phyloP scores from a whole-genome alignment of 2,113 vertebrate genomes.

The Aix galericulata region DNA sequence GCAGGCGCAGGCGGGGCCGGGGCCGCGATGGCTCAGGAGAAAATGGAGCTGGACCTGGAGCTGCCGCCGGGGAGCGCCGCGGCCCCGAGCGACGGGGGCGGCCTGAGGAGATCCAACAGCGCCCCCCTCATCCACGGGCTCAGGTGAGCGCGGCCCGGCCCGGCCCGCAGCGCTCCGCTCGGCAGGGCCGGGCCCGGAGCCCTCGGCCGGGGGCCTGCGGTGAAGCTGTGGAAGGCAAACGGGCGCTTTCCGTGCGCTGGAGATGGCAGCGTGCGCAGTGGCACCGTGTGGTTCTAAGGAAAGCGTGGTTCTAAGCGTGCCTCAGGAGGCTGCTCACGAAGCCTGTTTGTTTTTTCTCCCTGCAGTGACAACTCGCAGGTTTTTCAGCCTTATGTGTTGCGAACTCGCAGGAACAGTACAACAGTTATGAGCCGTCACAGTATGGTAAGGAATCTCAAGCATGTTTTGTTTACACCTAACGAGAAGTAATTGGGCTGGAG shows the following conservation, averaged over 20 bases:
- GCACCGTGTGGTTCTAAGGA: rapidly evolving
- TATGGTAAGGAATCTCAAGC: slow-evolving; percentile 79
- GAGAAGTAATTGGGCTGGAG: not conserved
- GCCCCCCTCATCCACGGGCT: slow-evolving; percentile 91
- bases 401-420: slow-evolving; percentile 91
- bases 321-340: not conserved
- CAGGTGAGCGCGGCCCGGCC: slow-evolving; percentile 33
- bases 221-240: rapidly evolving
- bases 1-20: slow-evolving; percentile 13
- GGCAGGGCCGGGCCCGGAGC: too few species aligned
- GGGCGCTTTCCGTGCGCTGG: rapidly evolving
- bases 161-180: too few species aligned
- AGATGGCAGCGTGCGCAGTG: rapidly evolving
- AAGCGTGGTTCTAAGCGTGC: too few species aligned
- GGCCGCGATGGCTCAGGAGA: slow-evolving; percentile 82
- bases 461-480: not conserved
- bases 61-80: slow-evolving; percentile 74
- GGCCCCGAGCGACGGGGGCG: slow-evolving; percentile 80
- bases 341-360: not conserved
- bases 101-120: slow-evolving; percentile 47
- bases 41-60: slow-evolving; percentile 83
- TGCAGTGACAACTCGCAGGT: slow-evolving; percentile 90
- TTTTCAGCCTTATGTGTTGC: slow-evolving; percentile 89
- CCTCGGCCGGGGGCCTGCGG: not conserved
- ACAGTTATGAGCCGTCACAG: slow-evolving; percentile 90